phyloP scores from a whole-genome alignment of 2,113 vertebrate species.

The Miniopterus natalensis region DNA sequence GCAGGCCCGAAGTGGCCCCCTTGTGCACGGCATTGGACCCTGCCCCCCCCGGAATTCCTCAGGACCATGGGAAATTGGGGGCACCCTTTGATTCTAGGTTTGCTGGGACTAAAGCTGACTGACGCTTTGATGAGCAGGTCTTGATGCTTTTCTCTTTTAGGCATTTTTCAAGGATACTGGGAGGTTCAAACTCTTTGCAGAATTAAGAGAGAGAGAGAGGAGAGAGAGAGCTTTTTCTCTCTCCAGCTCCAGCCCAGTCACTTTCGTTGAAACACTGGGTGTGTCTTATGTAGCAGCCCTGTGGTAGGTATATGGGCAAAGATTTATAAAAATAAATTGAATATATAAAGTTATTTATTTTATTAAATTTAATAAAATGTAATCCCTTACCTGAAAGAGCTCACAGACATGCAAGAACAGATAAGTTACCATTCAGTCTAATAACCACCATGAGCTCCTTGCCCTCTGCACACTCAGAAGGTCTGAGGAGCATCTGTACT shows the following conservation, averaged over 20 bases:
- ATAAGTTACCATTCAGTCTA: not conserved
- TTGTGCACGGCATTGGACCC: not conserved
- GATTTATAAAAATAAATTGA: not conserved
- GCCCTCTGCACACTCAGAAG: not conserved
- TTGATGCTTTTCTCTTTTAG: constrained; percentile 15
- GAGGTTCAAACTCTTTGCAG: not conserved
- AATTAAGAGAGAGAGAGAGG: not conserved
- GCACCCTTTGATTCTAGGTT: not conserved
- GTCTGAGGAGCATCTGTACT: not conserved
- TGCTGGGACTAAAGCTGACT: not conserved
- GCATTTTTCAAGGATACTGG: not conserved
- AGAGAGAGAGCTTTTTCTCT: not conserved
- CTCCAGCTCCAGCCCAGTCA: too few relatives aligned
- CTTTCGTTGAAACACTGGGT: not conserved
- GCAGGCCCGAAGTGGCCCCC: not conserved
- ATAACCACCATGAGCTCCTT: too few relatives aligned
- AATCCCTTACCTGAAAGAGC: not conserved
- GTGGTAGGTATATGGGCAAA: not conserved
- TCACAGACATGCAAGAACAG: not conserved
- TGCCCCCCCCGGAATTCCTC: not conserved
- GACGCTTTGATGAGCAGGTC: not conserved
- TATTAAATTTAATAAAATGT: not conserved
- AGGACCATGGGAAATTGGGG: not conserved
- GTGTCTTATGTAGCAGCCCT: fast-evolving
- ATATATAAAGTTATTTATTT: not conserved